Evolutionary conservation across 2,113 vertebrate species (phyloP).

Genomic region (Ariopsis seemanni): DNA sequence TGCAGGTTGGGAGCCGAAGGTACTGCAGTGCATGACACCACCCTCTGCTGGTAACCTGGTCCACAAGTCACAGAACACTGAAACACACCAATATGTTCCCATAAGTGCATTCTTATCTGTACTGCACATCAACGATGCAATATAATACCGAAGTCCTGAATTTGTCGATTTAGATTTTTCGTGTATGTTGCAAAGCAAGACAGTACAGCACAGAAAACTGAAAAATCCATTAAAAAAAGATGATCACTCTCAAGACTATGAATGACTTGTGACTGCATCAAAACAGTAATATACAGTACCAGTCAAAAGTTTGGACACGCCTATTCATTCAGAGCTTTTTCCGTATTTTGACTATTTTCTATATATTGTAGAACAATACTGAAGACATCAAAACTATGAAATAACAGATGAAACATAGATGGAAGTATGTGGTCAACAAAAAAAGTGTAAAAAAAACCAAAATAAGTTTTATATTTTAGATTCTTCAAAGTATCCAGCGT

Average conservation of each 20-base stretch:
- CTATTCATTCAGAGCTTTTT: too few relatives aligned
- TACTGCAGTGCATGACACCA: slow-evolving; percentile 76
- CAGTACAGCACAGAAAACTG: not conserved
- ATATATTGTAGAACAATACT: too few relatives aligned
- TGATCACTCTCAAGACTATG: not conserved
- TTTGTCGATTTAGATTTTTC: not conserved
- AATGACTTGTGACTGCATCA: not conserved
- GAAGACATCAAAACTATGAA: too few relatives aligned
- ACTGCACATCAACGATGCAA: not conserved
- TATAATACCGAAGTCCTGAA: not conserved
- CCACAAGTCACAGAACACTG: slow-evolving; percentile 87
- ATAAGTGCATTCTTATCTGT: slow-evolving; percentile 6
- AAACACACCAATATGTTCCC: slow-evolving; percentile 30
- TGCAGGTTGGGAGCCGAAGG: slow-evolving; percentile 58
- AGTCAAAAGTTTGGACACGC: too few relatives aligned
- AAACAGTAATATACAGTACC: not conserved
- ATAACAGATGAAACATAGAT: too few relatives aligned
- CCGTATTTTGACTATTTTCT: too few relatives aligned
- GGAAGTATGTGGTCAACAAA: too few relatives aligned
- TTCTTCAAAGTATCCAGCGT: too few relatives aligned
- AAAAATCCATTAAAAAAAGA: not conserved
- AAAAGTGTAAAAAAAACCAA: too few relatives aligned
- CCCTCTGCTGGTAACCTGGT: slow-evolving; percentile 73
- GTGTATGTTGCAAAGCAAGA: not conserved
- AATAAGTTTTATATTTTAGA: too few relatives aligned